Conservation (phyloP, 2,888 invertebrate genomes). For the Laspeyria flexula region DNA sequence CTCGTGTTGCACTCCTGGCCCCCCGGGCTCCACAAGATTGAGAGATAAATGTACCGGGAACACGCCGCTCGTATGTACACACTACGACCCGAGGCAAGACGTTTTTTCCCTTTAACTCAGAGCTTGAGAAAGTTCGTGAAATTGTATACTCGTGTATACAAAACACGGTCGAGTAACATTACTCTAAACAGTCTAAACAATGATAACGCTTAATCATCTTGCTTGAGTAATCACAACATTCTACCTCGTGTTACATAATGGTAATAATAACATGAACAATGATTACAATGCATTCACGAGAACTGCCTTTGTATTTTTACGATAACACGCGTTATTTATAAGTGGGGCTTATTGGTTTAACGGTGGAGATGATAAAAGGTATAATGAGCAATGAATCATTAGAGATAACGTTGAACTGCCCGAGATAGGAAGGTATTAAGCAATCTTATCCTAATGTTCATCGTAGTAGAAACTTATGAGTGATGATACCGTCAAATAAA, state of each 20-base stretch:
- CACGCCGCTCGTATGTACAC: slow-evolving; percentile 46
- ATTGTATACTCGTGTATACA: slow-evolving; percentile 45
- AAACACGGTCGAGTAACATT: slow-evolving; percentile 33
- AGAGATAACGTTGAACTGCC: slow-evolving; percentile 4
- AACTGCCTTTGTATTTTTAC: slow-evolving; percentile 18
- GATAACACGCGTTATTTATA: slow-evolving; percentile 17
- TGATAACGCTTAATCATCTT: slow-evolving; percentile 48
- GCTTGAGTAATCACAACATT: slow-evolving; percentile 46
- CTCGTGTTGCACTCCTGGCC: slow-evolving; percentile 68
- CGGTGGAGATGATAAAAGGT: slow-evolving; percentile 1
- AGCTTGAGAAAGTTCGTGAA: slow-evolving; percentile 60
- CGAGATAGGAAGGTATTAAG: background rate
- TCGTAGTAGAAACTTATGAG: slow-evolving; percentile 2
- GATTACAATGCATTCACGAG: slow-evolving; percentile 35
- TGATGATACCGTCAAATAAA: slow-evolving; percentile 1
- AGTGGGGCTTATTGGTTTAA: slow-evolving; percentile 8
- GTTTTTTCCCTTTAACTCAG: slow-evolving; percentile 19
- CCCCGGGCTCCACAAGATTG: slow-evolving; percentile 61
- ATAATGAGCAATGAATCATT: slow-evolving; percentile 8
- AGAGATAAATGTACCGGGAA: slow-evolving; percentile 69
- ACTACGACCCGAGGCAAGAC: slow-evolving; percentile 28
- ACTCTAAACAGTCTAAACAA: slow-evolving; percentile 43
- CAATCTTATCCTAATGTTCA: background rate
- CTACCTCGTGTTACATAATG: slow-evolving; percentile 30
- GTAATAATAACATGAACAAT: slow-evolving; percentile 30